phyloP scores from a whole-genome alignment of 2,888 invertebrate genomes.

The Callimorpha dominula region DNA sequence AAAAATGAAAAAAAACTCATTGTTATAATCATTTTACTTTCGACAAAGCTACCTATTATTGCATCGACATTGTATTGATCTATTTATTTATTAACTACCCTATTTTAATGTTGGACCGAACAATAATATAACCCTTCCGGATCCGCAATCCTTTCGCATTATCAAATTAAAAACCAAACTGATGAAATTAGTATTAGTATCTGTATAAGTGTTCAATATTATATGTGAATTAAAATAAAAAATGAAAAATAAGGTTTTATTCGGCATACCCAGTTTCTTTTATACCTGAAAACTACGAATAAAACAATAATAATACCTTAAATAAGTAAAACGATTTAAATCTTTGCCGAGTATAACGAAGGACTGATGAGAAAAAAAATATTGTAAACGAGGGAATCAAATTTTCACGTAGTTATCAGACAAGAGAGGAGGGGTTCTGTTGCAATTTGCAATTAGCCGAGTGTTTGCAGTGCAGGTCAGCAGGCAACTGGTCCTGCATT shows the following conservation, averaged over 20 bases:
- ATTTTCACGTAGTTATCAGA: conserved; percentile 43
- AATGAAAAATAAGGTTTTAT: neutral
- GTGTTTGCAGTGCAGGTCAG: conserved; percentile 52
- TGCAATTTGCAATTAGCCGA: conserved; percentile 62
- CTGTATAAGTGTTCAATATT: too few relatives aligned
- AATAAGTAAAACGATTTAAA: conserved; percentile 17
- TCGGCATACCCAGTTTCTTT: neutral
- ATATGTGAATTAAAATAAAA: too few relatives aligned
- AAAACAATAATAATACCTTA: neutral
- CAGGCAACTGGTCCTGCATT: conserved; percentile 38
- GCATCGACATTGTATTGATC: too few relatives aligned
- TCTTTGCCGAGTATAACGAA: conserved; percentile 25
- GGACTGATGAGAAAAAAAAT: conserved; percentile 31
- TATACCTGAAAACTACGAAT: neutral
- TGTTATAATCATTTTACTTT: too few relatives aligned
- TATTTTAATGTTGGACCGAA: too few relatives aligned
- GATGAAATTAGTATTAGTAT: too few relatives aligned
- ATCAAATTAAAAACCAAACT: too few relatives aligned
- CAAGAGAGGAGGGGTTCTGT: conserved; percentile 45
- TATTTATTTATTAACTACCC: too few relatives aligned
- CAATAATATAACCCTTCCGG: too few relatives aligned
- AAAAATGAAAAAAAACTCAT: too few relatives aligned
- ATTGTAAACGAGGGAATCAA: conserved; percentile 35
- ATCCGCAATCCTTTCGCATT: too few relatives aligned
- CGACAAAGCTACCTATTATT: too few relatives aligned